A percentile compares a stretch with the other conserved stretches of the same genome.
These are phyloP conservation scores for Betta splendens DNA, from an alignment of 2,797 vertebrate species.

Conservation along the genomic window DNA sequence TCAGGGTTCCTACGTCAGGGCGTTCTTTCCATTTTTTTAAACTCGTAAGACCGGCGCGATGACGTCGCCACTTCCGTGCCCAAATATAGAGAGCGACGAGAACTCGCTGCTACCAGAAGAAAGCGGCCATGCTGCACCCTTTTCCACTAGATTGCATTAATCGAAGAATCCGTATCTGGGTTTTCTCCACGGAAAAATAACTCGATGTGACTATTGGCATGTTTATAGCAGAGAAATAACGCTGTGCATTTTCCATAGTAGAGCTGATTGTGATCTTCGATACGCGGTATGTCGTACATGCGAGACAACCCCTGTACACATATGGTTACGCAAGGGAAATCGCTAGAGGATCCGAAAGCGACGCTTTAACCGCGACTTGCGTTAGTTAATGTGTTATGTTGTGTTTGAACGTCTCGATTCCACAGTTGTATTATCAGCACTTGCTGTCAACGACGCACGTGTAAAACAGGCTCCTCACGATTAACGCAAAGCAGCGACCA, in stretches of 20 bases:
- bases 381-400: constrained; percentile 3
- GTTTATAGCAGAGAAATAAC: background rate
- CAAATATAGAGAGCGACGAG: constrained; percentile 66
- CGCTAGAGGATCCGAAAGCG: constrained; percentile 50
- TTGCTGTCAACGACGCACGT: background rate
- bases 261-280: background rate
- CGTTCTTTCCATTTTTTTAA: constrained; percentile 75
- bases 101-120: constrained; percentile 8
- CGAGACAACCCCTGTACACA: background rate
- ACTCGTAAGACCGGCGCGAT: constrained; percentile 60
- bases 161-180: fast-evolving
- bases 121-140: background rate
- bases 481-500: constrained; percentile 12
- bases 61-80: constrained; percentile 77
- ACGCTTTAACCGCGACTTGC: constrained; percentile 11
- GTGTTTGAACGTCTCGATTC: background rate
- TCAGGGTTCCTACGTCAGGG: constrained; percentile 76
- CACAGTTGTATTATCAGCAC: constrained; percentile 2
- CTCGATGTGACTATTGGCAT: background rate
- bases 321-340: constrained; percentile 26
- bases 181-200: background rate
- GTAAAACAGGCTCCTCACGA: background rate
- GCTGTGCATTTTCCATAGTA: background rate
- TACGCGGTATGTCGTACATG: background rate
- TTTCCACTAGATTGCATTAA: constrained; percentile 1